phyloP scores from a whole-genome alignment of 2,888 invertebrate species.

The Perizoma flavofasciatum region DNA sequence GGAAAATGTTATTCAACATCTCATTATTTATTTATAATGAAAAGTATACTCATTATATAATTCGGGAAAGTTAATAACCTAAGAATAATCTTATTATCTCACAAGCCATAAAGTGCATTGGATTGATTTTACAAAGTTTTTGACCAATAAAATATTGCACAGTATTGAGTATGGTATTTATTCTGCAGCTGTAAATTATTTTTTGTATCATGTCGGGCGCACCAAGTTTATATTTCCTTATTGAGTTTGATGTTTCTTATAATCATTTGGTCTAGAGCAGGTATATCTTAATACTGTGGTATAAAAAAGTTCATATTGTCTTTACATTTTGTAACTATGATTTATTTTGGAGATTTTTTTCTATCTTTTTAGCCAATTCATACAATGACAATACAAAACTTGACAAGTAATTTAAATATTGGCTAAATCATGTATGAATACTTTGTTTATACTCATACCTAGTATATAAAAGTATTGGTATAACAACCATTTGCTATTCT shows the following conservation, averaged over 20 bases:
- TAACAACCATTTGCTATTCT: too few species aligned
- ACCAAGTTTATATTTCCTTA: not conserved
- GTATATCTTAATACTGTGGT: not conserved
- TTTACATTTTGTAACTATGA: slow-evolving; percentile 8
- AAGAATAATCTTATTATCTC: slow-evolving; percentile 1
- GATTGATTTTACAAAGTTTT: not conserved
- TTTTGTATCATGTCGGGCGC: too few species aligned
- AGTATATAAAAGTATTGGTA: too few species aligned
- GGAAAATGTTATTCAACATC: slow-evolving; percentile 11
- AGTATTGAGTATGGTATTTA: too few species aligned
- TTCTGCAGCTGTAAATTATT: too few species aligned
- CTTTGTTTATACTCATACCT: too few species aligned
- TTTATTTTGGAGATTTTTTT: slow-evolving; percentile 15
- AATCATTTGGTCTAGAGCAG: not conserved
- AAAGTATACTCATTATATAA: slow-evolving; percentile 22
- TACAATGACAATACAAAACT: slow-evolving; percentile 1
- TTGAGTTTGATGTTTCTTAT: slow-evolving; percentile 1
- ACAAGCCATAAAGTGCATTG: not conserved
- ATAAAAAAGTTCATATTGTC: not conserved
- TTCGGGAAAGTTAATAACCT: slow-evolving; percentile 28
- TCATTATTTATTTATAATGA: slow-evolving; percentile 10
- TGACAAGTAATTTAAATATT: slow-evolving; percentile 5
- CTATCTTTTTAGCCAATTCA: slow-evolving; percentile 1
- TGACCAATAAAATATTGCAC: too few species aligned
- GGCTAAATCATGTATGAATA: too few species aligned